These are phyloP conservation scores for Erethizon dorsatum DNA, from an alignment of 2,797 vertebrate genomes.

Conservation along the genomic window DNA sequence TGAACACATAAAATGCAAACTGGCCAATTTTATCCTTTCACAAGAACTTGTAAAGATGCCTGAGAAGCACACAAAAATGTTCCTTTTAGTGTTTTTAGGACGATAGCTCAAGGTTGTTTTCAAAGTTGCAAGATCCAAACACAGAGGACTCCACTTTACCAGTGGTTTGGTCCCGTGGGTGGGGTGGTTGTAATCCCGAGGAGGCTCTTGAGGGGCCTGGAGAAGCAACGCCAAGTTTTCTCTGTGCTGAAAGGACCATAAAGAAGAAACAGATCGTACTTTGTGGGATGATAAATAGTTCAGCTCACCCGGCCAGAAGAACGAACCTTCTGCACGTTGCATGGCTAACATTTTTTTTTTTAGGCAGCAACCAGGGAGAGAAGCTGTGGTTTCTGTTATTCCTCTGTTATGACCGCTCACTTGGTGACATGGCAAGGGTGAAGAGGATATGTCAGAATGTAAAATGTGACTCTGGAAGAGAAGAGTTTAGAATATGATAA, in stretches of 20 bases:
- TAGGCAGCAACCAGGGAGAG: not conserved
- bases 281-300: constrained; percentile 83
- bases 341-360: not conserved
- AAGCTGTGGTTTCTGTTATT: constrained; percentile 35
- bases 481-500: constrained; percentile 26
- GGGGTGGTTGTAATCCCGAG: constrained; percentile 85
- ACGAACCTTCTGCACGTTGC: constrained; percentile 50
- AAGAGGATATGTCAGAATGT: constrained; percentile 31
- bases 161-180: constrained; percentile 85
- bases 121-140: constrained; percentile 74
- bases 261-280: constrained; percentile 91
- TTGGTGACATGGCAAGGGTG: not conserved
- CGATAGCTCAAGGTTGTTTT: constrained; percentile 82
- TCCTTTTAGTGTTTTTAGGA: constrained; percentile 74
- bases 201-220: constrained; percentile 89
- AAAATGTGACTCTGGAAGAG: constrained; percentile 35
- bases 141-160: constrained; percentile 81
- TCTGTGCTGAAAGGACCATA: constrained; percentile 92
- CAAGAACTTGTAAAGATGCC: constrained; percentile 83
- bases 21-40: constrained; percentile 73
- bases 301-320: constrained; percentile 76
- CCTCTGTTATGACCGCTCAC: constrained; percentile 43
- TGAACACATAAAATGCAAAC: constrained; percentile 79
- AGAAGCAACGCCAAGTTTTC: constrained; percentile 90
- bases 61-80: constrained; percentile 79